phyloP scores from a whole-genome alignment of 2,113 vertebrate genomes.

The Astur gentilis region DNA sequence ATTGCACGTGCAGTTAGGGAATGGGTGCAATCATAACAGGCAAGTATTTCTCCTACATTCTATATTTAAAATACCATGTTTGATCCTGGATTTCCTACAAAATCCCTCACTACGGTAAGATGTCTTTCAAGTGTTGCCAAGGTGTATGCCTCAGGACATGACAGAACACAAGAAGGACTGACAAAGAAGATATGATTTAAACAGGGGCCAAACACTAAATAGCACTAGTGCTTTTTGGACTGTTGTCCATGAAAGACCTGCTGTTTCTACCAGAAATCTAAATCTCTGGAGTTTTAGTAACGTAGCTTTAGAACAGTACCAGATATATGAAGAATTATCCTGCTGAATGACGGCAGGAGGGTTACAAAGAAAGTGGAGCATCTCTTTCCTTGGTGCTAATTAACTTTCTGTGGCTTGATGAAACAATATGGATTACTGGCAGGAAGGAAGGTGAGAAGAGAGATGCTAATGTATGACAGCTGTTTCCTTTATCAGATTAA shows the following conservation, averaged over 20 bases:
- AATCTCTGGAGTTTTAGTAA: background rate
- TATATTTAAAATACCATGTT: constrained; percentile 24
- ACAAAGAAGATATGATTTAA: background rate
- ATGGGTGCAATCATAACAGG: background rate
- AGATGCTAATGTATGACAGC: background rate
- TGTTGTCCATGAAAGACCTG: background rate
- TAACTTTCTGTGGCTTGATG: background rate
- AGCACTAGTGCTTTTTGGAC: background rate
- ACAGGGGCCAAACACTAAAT: background rate
- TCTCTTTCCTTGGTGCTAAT: background rate
- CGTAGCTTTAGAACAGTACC: background rate
- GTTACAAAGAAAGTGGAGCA: background rate
- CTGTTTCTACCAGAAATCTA: background rate
- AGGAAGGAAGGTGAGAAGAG: background rate
- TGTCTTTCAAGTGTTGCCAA: constrained; percentile 48
- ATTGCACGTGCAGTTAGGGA: background rate
- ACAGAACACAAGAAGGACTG: background rate
- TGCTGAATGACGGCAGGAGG: background rate
- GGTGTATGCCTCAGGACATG: background rate
- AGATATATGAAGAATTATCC: background rate
- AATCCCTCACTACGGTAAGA: background rate
- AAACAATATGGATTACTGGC: background rate
- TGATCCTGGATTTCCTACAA: constrained; percentile 38
- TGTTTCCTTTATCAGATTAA: background rate
- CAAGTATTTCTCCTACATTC: background rate